Percentiles rank a stretch among this genome's conserved stretches.
Conservation (phyloP, 2,888 invertebrate genomes). For the Scelioninae gen. 2 region DNA sequence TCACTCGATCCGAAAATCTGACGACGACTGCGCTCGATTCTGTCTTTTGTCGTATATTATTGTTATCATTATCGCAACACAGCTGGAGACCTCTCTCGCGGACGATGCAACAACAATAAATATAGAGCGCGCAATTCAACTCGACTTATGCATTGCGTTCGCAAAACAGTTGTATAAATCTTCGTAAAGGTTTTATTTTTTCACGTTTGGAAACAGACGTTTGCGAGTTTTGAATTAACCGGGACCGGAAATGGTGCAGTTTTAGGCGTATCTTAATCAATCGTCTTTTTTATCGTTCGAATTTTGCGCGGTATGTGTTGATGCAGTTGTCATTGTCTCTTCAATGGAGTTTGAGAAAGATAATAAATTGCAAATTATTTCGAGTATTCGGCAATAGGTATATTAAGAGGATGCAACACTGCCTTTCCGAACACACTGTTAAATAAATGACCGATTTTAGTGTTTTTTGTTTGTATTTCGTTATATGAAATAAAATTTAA, state of each 20-base stretch:
- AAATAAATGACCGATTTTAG: too few species aligned
- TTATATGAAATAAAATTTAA: too few species aligned
- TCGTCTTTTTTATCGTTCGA: neutral
- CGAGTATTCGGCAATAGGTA: too few species aligned
- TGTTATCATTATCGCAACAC: conserved; percentile 51
- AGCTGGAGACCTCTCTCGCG: conserved; percentile 53
- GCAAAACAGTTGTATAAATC: neutral
- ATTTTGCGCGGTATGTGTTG: neutral
- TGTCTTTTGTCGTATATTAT: conserved; percentile 29
- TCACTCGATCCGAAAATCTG: conserved; percentile 35
- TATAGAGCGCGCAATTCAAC: conserved; percentile 11
- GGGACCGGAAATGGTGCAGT: neutral
- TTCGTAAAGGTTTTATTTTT: neutral
- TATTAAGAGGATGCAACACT: too few species aligned
- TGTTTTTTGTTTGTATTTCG: too few species aligned
- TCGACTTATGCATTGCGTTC: neutral
- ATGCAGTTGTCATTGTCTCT: neutral
- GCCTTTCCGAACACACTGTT: too few species aligned
- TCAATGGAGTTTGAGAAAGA: too few species aligned
- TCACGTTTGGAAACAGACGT: neutral
- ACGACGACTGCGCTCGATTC: conserved; percentile 47
- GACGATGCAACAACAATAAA: conserved; percentile 34
- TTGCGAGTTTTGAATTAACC: neutral
- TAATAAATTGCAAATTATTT: too few species aligned
- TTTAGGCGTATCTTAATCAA: neutral